Base-by-base conservation (phyloP, 2,113 vertebrate species). In the Micromys minutus region DNA sequence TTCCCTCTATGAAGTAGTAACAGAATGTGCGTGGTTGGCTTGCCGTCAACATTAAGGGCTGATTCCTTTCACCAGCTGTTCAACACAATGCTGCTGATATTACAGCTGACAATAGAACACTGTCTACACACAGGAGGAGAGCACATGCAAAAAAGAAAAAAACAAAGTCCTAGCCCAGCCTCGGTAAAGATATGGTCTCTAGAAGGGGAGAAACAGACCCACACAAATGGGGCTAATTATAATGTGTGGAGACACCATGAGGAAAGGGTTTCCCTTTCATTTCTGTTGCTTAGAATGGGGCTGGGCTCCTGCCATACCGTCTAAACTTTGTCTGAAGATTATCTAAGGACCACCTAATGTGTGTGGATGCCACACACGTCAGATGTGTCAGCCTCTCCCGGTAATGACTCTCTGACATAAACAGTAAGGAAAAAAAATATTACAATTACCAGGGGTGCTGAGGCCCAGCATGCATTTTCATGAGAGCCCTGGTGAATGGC, bases 341-440 rank as follows among this genome's bases (percentile, higher is more conserved):
- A 99, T 99, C 99, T 98, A 98, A 99, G 99, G 99, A 99, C 99
- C 99, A 99, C 99, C 99, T 99, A 99, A 99, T 98, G 99, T 98
- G 99, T 98, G 98, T 98, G 98, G 98, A 97, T 97, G 98, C 96
- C 97, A 96, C 97, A 93, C 99, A 98, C 98, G 98, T 99, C 99
- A 99, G 98, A 98, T 98, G 98, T 99, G 99, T 99, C 99, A 99
- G 98, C 98, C 98, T 98, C 98, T 99, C 98, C 98, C 98, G 97
- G 98, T 99, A 99, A 99, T 99, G 99, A 99, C 99, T 98, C 98
- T 98, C 98, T 99, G 99, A 99, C 99, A 99, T 98, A 99, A 99
- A 99, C 99, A 99, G 99, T 98, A 98, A 98, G 99, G 99, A 98
- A 99, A n/a, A 50, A 99, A 98, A 98, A 98, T 98, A 99, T 98